Percentiles rank a stretch among this genome's conserved stretches.
These are phyloP conservation scores for Thripadectes ignobilis DNA, from an alignment of 2,797 vertebrate species.

Conservation along the genomic window DNA sequence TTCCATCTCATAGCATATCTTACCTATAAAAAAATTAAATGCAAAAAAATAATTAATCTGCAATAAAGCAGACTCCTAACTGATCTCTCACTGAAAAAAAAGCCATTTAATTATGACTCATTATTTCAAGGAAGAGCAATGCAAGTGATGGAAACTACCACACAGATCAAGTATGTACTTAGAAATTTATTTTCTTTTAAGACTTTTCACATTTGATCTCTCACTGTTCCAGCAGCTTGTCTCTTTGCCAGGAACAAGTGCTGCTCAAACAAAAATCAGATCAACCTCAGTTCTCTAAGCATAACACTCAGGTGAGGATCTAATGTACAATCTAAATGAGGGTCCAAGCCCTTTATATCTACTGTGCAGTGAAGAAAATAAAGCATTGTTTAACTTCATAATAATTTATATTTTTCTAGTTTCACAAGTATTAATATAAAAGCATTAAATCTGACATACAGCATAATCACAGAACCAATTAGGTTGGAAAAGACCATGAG, in stretches of 20 bases:
- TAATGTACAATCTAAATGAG: background rate
- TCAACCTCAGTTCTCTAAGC: background rate
- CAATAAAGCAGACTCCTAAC: background rate
- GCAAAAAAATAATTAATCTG: background rate
- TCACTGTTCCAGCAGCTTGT: background rate
- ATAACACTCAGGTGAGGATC: background rate
- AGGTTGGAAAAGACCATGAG: background rate
- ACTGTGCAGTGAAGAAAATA: background rate
- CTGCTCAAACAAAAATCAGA: background rate
- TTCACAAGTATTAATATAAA: background rate
- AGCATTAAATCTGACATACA: background rate
- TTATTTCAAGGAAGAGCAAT: background rate
- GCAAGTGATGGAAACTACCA: background rate
- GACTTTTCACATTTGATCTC: background rate
- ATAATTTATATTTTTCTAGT: background rate
- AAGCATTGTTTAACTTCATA: background rate
- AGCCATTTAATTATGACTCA: background rate
- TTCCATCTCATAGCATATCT: background rate
- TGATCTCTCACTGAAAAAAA: background rate
- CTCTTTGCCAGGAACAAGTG: background rate
- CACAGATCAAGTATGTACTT: background rate
- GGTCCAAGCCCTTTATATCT: background rate
- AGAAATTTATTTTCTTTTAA: background rate
- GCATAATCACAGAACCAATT: background rate
- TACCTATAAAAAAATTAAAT: background rate